These are phyloP conservation scores for Serinus canaria DNA, from an alignment of 2,113 vertebrate species.

Conservation along the genomic window DNA sequence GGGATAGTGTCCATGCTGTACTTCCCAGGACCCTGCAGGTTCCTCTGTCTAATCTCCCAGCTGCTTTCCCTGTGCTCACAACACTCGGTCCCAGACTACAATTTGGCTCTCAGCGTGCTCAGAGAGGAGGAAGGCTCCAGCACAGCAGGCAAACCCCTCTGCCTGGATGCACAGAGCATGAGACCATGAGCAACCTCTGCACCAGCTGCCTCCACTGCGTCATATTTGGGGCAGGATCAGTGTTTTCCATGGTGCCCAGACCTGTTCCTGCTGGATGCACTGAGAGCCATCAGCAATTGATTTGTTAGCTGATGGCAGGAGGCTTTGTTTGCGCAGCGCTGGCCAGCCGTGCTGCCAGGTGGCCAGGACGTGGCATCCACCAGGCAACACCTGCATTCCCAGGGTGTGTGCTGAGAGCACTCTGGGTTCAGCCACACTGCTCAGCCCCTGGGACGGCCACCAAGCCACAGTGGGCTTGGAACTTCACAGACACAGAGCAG, in stretches of 20 bases:
- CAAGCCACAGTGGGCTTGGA: not conserved
- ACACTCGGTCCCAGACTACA: not conserved
- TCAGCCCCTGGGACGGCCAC: fast-evolving
- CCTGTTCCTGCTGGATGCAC: not conserved
- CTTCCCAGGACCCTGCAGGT: not conserved
- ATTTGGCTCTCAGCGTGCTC: not conserved
- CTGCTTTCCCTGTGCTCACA: not conserved
- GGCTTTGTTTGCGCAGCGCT: constrained; percentile 12
- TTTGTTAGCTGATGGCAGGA: constrained; percentile 1
- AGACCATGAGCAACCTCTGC: fast-evolving
- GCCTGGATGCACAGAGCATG: fast-evolving
- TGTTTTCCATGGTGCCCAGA: not conserved
- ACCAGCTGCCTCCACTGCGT: not conserved
- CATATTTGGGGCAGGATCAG: not conserved
- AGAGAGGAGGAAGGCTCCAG: not conserved
- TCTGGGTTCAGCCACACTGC: fast-evolving
- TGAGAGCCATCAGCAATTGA: not conserved
- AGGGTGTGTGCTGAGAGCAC: not conserved
- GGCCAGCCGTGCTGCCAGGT: not conserved
- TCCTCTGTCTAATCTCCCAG: not conserved
- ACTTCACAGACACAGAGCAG: not conserved
- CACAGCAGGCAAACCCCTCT: not conserved
- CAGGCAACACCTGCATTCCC: not conserved
- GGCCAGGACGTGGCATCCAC: not conserved
- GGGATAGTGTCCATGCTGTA: not conserved